A percentile compares a stretch with the other conserved stretches of the same genome.
Evolutionary conservation across 2,888 invertebrate genomes (phyloP).

Genomic region (Drosophila pseudotakahashii): DNA sequence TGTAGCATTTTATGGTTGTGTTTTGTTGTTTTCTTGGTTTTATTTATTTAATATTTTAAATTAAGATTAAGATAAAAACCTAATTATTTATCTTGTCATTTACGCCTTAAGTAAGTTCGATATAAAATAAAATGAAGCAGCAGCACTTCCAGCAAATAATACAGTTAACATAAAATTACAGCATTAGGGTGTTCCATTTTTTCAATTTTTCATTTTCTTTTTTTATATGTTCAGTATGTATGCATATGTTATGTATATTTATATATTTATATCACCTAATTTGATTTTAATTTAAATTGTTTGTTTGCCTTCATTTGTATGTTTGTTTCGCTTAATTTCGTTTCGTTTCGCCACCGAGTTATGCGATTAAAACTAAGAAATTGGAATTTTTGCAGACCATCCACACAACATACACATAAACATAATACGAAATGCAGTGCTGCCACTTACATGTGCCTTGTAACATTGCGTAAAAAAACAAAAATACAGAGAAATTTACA

Average conservation of each 20-base stretch:
- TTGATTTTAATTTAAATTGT: slow-evolving; percentile 40
- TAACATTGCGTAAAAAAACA: slow-evolving; percentile 56
- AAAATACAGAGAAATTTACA: slow-evolving; percentile 74
- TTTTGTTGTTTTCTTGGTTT: slow-evolving; percentile 61
- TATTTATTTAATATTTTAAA: slow-evolving; percentile 60
- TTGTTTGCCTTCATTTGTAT: slow-evolving; percentile 9
- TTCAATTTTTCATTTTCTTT: slow-evolving; percentile 16
- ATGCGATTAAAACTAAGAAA: slow-evolving; percentile 6
- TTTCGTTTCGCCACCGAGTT: slow-evolving; percentile 2
- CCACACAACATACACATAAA: slow-evolving; percentile 35
- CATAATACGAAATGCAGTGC: slow-evolving; percentile 61
- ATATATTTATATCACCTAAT: slow-evolving; percentile 46
- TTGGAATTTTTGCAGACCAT: slow-evolving; percentile 19
- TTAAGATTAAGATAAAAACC: slow-evolving; percentile 77
- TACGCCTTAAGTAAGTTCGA: slow-evolving; percentile 74
- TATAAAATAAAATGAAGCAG: slow-evolving; percentile 67
- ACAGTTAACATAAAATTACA: slow-evolving; percentile 75
- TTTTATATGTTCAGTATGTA: slow-evolving; percentile 43
- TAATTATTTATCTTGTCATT: slow-evolving; percentile 75
- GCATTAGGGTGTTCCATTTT: slow-evolving; percentile 43
- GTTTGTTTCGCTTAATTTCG: not conserved
- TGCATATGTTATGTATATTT: slow-evolving; percentile 35
- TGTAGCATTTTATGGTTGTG: slow-evolving; percentile 37
- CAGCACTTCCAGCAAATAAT: slow-evolving; percentile 74
- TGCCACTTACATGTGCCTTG: slow-evolving; percentile 57